Evolutionary conservation across 2,797 vertebrate genomes (phyloP), one percentile per base, ranked within the genome.

Genomic region (Sebastes taczanowskii): DNA sequence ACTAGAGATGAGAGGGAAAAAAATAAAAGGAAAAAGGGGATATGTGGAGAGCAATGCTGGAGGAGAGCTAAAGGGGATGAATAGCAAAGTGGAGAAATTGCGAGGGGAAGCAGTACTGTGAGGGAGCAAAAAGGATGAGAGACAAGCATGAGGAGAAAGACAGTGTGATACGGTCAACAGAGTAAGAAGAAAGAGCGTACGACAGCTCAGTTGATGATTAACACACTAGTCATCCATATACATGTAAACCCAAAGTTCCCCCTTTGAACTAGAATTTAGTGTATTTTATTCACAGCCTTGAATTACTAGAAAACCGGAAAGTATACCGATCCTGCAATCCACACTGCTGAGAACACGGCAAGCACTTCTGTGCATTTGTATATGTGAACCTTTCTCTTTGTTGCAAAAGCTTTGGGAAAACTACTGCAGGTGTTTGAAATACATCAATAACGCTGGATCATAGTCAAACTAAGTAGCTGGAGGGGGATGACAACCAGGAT

Each of bases 401-500:
- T 83, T 90, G 61, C 71, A 29, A 67, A 89, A 59, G 84, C 77
- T 89, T 78, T 77, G 77, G 85, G 73, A 78, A 89, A 90, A 86
- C 83, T 76, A 91, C 62, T 61, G 79, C 86, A 86, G 77, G 86
- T 92, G 87, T 94, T 90, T 91, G 86, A 91, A 89, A 82, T 74
- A 87, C 84, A 90, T 92, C 82, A 93, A 92, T 86, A 86, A 82
- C 64, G 58, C 62, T 42, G 62, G 90, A 93, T 92, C 91, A 92
- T 59, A 93, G 89, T 86, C 75, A 83, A 91, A 81, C 86, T 81
- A 86, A 86, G 88, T 88, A 92, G 90, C 89, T 91, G 66, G 82
- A 91, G 91, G 91, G 89, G 80, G 46, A 86, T 71, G 86, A 90
- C 86, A 92, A 81, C 82, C 60, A 82, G 86, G 86, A 92, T 93